phyloP scores from a whole-genome alignment of 2,113 vertebrate species.

The Etheostoma spectabile region DNA sequence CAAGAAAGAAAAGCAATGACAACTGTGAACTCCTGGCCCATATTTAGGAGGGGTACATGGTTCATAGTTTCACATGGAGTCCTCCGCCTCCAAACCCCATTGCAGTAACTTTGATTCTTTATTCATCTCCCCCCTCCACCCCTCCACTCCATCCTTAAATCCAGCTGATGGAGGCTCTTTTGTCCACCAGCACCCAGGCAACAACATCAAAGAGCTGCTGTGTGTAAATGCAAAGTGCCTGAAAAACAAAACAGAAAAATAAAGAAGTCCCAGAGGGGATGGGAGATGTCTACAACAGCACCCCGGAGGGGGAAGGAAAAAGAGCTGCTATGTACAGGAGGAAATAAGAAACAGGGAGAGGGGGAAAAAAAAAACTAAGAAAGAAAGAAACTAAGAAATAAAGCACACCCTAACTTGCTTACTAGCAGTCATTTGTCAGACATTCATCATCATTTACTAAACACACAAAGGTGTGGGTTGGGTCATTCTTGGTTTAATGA shows the following conservation, averaged over 20 bases:
- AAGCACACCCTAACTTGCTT: constrained; percentile 28
- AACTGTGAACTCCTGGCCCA: constrained; percentile 70
- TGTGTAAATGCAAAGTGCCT: constrained; percentile 79
- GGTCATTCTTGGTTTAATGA: constrained; percentile 65
- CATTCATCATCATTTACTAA: constrained; percentile 73
- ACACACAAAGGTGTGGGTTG: constrained; percentile 71
- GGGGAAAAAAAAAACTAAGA: neutral
- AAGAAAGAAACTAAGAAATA: constrained; percentile 48
- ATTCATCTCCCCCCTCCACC: constrained; percentile 62
- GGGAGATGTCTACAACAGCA: constrained; percentile 85
- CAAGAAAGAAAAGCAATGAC: constrained; percentile 59
- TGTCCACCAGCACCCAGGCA: constrained; percentile 89
- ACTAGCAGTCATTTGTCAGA: constrained; percentile 42
- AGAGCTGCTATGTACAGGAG: constrained; percentile 37
- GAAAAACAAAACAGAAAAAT: constrained; percentile 79
- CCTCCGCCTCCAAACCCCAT: constrained; percentile 75
- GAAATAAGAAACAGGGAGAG: constrained; percentile 24
- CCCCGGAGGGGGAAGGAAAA: constrained; percentile 60
- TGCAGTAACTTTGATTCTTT: constrained; percentile 84
- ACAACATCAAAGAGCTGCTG: constrained; percentile 91
- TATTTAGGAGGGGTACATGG: constrained; percentile 75
- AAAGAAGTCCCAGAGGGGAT: constrained; percentile 85
- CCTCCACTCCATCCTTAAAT: constrained; percentile 82
- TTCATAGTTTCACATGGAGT: constrained; percentile 78
- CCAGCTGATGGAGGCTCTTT: constrained; percentile 87